Percentiles rank a stretch among this genome's conserved stretches.
Conservation (phyloP, 2,888 invertebrate genomes). For the Lysandra bellargus region DNA sequence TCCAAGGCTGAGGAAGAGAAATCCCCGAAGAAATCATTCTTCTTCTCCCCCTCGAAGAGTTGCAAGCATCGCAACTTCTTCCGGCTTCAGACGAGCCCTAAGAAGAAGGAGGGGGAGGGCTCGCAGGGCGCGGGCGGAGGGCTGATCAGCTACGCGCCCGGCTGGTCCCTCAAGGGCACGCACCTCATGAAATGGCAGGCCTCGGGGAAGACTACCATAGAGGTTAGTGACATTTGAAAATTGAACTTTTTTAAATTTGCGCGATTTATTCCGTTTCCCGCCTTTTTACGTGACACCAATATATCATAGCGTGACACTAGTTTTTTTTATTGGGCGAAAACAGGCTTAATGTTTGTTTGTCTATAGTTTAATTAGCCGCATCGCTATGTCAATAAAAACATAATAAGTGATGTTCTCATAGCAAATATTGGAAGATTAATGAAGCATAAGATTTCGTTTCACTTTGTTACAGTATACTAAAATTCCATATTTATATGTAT, state of each 20-base stretch:
- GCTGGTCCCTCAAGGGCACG: constrained; percentile 82
- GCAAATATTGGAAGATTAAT: no score
- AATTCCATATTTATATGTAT: no score
- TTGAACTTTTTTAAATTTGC: constrained; percentile 33
- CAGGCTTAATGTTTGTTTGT: no score
- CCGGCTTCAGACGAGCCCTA: constrained; percentile 76
- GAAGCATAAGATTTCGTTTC: no score
- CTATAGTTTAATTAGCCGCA: no score
- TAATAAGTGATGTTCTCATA: no score
- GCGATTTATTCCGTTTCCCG: background rate
- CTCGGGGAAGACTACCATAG: constrained; percentile 80
- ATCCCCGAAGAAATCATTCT: constrained; percentile 77
- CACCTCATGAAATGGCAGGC: constrained; percentile 83
- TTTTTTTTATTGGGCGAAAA: no score
- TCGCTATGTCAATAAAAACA: no score
- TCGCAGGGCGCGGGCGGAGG: constrained; percentile 55
- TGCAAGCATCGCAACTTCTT: constrained; percentile 77
- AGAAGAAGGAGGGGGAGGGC: constrained; percentile 62
- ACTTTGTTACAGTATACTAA: no score
- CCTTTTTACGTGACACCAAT: no score
- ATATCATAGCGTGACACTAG: no score
- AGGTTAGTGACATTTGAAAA: constrained; percentile 59
- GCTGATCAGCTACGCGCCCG: constrained; percentile 82
- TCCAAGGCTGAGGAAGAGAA: constrained; percentile 72
- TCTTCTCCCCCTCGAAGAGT: constrained; percentile 77